phyloP scores from a whole-genome alignment of 2,888 invertebrate genomes.

The Melipona bicolor region DNA sequence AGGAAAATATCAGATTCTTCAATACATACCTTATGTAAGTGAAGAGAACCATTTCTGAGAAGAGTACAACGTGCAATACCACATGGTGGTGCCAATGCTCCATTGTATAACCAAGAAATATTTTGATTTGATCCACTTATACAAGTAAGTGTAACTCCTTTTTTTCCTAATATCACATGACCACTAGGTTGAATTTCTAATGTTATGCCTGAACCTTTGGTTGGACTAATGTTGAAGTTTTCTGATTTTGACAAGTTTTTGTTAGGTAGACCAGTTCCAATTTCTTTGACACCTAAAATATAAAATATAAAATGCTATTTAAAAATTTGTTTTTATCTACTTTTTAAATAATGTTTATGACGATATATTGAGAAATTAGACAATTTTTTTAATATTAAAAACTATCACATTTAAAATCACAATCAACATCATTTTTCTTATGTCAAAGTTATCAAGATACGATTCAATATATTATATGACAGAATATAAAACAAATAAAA shows the following conservation, averaged over 20 bases:
- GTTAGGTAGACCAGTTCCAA: slow-evolving; percentile 73
- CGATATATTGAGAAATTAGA: neutral
- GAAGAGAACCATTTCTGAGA: slow-evolving; percentile 78
- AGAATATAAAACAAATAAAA: neutral
- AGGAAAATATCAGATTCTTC: neutral
- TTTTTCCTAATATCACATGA: slow-evolving; percentile 78
- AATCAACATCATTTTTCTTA: neutral
- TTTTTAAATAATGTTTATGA: neutral
- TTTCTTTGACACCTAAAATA: slow-evolving; percentile 77
- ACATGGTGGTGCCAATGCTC: slow-evolving; percentile 78
- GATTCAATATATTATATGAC: neutral
- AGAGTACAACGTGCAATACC: slow-evolving; percentile 76
- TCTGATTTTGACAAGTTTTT: slow-evolving; percentile 77
- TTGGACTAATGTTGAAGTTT: slow-evolving; percentile 68
- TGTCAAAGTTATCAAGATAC: neutral
- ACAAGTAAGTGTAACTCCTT: slow-evolving; percentile 79
- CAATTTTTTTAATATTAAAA: neutral
- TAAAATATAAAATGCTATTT: neutral
- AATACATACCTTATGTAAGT: slow-evolving; percentile 77
- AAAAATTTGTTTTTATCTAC: neutral
- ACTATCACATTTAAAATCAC: neutral
- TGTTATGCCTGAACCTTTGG: slow-evolving; percentile 71
- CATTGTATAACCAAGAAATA: slow-evolving; percentile 80
- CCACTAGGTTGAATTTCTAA: slow-evolving; percentile 79
- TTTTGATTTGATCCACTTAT: slow-evolving; percentile 73